Base-by-base conservation (phyloP, 2,888 invertebrate species). In the Hemistola chrysoprasaria region DNA sequence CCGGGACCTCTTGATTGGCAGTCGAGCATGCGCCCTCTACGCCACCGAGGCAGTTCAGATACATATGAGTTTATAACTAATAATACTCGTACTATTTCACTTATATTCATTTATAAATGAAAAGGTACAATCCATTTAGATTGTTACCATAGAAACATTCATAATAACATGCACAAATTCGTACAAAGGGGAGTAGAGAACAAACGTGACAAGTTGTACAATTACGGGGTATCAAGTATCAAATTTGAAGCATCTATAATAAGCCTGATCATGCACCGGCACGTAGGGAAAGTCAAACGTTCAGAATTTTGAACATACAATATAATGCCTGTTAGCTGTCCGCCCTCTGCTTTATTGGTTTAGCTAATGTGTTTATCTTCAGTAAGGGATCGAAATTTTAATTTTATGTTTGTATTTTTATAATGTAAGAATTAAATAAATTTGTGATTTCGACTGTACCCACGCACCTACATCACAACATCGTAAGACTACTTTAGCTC, bases 211-310 rank as follows among this genome's bases (percentile, higher is more conserved):
- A 62, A 68, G 66, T 62, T 52, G 59, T 53, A 62, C 56, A 65
- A 67, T 71, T 62, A 65, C 30, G 38, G 28, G 26, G 43, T 33
- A 43, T 59, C 55, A 62, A 54, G 66, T 63, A 59, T 52, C 68
- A 69, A 75, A 81, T 77, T 79, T 81, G 69, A 71, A 65, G 75
- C 72, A 68, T 76, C 68, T 52, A 61, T 84, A 86, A 87, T 87
- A 85, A 77, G 87, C 84, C 65, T 79, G 75, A 86, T 87, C 81
- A 86, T 87, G 83, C 82, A 50, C 45, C 51, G 64, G 68, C 87
- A 87, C 87, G 87, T 66, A 51, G 63, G 59, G 68, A 67, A 73
- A 75, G 75, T 62, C 78, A 78, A 81, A 83, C 78, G 78, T 78
- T 68, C 59, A 60, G 70, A 77, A 78, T 73, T 78, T 79, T 65